Base-by-base conservation (phyloP, 2,113 vertebrate genomes). In the Deroptyus accipitrinus region DNA sequence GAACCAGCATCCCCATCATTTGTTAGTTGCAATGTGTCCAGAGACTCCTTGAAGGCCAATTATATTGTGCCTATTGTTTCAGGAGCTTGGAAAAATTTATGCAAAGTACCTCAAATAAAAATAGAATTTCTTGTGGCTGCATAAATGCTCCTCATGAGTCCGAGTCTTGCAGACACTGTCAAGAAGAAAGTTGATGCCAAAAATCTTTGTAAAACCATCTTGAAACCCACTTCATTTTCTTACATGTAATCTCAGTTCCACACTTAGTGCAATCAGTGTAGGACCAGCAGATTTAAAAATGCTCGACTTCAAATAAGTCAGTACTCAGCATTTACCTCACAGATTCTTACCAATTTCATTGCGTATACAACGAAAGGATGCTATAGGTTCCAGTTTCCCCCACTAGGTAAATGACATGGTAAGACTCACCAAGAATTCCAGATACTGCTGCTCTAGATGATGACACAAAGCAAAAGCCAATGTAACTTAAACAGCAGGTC, bases 51-150 rank as follows among this genome's bases (percentile, higher is more conserved):
- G 76, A 88, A 92, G 42, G 41, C 35, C 13, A 80, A 64, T 81
- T 93, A 72, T 31, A 52, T 13, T 72, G 5, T 46, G 80, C 11
- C 73, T 92, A 84, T 95, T 95, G 90, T 96, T 96, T 91, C 33
- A 81, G 77, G 24, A 30, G 81, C 39, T 86, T 62, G 73, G 68
- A 81, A 91, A 88, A 83, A 55, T 5, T 28, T 74, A 70, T 86
- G 30, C 41, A 75, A 90, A 92, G 35, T 67, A 75, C 64, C 33
- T 72, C 24, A 63, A 81, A 84, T 70, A 94, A 94, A 93, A 96
- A 88, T 28, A 88, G 79, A 93, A 78, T 39, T 92, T 75, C 70
- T 77, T 92, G 67, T 81, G 88, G 55, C 33, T 64, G 4, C 86
- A 39, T 64, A 95, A 92, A 93, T 33, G 13, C 3, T 86, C 12